Conservation (phyloP, 1,140 invertebrate species). For the Chymomyza costata region DNA sequence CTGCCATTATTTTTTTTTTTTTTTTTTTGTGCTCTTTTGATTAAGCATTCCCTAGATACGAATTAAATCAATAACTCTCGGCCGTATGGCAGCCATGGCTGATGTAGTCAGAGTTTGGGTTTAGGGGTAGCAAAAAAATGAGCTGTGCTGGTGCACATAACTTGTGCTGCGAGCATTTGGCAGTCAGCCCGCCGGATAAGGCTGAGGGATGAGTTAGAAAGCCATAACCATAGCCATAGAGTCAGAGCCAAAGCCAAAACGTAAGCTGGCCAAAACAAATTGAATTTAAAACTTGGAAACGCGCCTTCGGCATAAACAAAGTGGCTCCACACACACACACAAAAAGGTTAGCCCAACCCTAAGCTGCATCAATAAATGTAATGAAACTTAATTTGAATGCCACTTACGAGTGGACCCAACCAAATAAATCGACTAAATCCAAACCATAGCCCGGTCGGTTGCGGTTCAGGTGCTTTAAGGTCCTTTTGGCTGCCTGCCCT, state of each 20-base stretch:
- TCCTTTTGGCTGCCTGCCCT: no score
- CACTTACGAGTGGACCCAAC: constrained; percentile 60
- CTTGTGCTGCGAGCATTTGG: constrained; percentile 29
- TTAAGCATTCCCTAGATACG: constrained; percentile 69
- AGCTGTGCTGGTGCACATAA: constrained; percentile 11
- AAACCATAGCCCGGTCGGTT: no score
- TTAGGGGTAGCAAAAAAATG: constrained; percentile 26
- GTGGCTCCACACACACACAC: no score
- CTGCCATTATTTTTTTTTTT: no score
- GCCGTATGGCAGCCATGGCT: constrained; percentile 23
- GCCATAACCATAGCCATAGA: no score
- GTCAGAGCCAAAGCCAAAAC: no score
- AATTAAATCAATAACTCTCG: constrained; percentile 69
- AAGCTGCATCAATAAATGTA: constrained; percentile 50
- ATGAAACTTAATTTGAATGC: constrained; percentile 69
- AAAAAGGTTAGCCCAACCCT: neutral
- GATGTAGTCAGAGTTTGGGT: no score
- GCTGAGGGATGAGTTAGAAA: no score
- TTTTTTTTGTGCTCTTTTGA: no score
- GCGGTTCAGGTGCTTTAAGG: constrained; percentile 19
- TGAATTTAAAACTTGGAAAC: constrained; percentile 63
- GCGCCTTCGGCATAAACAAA: constrained; percentile 12
- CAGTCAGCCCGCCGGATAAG: constrained; percentile 34
- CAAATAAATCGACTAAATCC: no score
- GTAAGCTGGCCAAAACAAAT: no score